A percentile compares a stretch with the other conserved stretches of the same genome.
Evolutionary conservation across 2,888 invertebrate species (phyloP).

Genomic region (Cremastinae sp.): DNA sequence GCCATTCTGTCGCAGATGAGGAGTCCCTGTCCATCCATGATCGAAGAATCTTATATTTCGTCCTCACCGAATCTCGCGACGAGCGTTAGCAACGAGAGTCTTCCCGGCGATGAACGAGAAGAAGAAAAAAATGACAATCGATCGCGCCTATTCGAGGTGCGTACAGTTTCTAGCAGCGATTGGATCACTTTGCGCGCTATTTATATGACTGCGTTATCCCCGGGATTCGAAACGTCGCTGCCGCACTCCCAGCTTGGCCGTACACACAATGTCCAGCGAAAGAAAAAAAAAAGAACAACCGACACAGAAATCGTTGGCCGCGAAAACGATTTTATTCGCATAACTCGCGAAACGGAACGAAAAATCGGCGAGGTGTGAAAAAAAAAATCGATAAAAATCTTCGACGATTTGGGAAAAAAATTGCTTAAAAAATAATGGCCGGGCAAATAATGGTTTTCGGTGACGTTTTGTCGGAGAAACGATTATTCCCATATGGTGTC

Average conservation of each 20-base stretch:
- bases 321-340: not conserved
- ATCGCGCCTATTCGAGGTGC: slow-evolving; percentile 21
- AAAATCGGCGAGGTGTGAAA: no score
- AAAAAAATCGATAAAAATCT: no score
- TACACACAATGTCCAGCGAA: no score
- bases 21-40: slow-evolving; percentile 43
- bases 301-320: no score
- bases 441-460: no score
- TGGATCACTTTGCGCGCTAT: slow-evolving; percentile 38
- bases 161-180: slow-evolving; percentile 36
- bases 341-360: no score
- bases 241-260: not conserved
- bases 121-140: slow-evolving; percentile 6
- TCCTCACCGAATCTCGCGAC: not conserved
- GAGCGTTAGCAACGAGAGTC: not conserved
- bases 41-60: not conserved
- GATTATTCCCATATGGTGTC: not conserved
- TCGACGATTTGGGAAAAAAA: no score
- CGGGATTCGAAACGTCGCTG: not conserved
- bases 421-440: no score
- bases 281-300: no score
- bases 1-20: slow-evolving; percentile 58
- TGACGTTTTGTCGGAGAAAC: no score
- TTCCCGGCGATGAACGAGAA: not conserved
- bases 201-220: slow-evolving; percentile 34